These are phyloP conservation scores for Elachura formosa DNA, from an alignment of 2,113 vertebrate genomes.

Conservation along the genomic window DNA sequence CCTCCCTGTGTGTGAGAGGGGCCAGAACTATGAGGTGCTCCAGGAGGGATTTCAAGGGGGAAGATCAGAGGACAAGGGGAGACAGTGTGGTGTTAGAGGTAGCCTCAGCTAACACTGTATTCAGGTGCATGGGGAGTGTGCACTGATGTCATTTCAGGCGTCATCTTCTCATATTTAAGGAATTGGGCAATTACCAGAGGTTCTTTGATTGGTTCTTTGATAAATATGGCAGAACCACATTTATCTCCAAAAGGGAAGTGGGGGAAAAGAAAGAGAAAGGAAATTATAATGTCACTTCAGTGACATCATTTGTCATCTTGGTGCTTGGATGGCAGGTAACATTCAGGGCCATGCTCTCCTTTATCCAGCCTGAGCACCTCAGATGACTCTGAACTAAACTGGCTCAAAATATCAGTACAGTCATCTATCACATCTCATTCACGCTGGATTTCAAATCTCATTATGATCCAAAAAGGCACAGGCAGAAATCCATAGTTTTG, in stretches of 20 bases:
- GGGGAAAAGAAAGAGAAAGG: neutral
- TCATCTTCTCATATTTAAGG: neutral
- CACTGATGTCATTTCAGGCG: neutral
- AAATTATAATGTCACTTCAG: neutral
- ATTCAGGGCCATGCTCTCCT: neutral
- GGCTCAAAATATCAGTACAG: neutral
- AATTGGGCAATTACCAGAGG: neutral
- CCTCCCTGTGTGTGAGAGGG: rapidly evolving
- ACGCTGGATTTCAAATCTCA: neutral
- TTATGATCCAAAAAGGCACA: neutral
- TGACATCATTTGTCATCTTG: neutral
- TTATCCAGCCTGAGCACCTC: neutral
- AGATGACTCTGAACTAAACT: neutral
- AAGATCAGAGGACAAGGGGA: neutral
- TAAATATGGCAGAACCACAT: neutral
- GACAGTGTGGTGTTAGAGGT: neutral
- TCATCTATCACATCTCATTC: neutral
- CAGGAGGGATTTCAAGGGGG: neutral
- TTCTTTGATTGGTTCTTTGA: neutral
- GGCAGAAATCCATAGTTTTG: neutral
- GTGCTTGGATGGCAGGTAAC: neutral
- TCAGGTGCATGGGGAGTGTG: neutral
- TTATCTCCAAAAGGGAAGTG: neutral
- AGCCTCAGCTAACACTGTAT: neutral
- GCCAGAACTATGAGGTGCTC: rapidly evolving